Evolutionary conservation across 2,113 vertebrate species (phyloP).

Genomic region (Cairina moschata): DNA sequence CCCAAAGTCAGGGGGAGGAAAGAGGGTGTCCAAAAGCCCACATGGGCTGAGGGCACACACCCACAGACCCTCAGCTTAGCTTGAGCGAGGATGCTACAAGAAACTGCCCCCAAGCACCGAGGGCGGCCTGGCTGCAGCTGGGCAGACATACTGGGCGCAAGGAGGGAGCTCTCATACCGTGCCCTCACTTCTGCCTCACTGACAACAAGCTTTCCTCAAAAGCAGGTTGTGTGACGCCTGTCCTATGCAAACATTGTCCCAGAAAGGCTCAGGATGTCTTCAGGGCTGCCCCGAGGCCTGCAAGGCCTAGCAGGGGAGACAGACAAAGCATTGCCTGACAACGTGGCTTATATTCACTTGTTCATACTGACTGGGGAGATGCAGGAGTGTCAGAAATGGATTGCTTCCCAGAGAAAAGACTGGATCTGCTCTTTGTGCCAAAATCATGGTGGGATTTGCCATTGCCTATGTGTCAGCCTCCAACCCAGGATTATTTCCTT

Average conservation of each 20-base stretch:
- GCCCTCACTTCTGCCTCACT: background rate
- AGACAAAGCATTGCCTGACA: background rate
- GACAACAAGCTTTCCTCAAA: background rate
- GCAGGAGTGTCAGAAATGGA: background rate
- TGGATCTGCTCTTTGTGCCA: too few relatives aligned
- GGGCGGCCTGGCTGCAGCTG: background rate
- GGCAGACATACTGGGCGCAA: background rate
- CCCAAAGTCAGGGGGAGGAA: background rate
- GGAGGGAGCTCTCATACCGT: background rate
- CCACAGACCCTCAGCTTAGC: background rate
- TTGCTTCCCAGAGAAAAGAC: too few relatives aligned
- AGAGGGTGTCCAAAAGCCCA: background rate
- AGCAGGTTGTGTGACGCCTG: background rate
- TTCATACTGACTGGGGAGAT: background rate
- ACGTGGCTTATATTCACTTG: background rate
- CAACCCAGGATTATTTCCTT: too few relatives aligned
- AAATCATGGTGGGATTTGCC: too few relatives aligned
- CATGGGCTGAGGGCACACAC: fast-evolving
- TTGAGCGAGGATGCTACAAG: background rate
- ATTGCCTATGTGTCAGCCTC: too few relatives aligned
- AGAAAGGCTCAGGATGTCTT: background rate
- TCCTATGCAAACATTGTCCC: background rate
- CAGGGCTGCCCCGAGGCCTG: background rate
- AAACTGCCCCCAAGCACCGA: background rate
- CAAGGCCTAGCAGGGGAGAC: background rate